A percentile compares a stretch with the other conserved stretches of the same genome.
Evolutionary conservation across 2,113 vertebrate species (phyloP).

Genomic region (Parotia lawesii): DNA sequence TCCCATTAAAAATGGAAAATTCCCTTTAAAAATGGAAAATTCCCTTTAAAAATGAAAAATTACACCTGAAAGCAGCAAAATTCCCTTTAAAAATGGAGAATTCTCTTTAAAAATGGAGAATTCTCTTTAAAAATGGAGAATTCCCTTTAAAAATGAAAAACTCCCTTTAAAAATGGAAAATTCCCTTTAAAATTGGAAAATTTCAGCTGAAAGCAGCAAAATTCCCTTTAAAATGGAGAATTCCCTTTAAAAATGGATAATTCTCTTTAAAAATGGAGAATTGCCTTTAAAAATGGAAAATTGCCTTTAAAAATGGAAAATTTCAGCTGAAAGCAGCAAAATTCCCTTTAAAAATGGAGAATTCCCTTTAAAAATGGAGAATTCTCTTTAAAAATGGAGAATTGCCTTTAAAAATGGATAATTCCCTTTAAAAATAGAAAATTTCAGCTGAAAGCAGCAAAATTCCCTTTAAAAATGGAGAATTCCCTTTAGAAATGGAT

Average conservation of each 20-base stretch:
- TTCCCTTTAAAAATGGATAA: not conserved
- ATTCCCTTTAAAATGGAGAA: not conserved
- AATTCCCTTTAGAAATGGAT: not conserved
- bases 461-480: too few relatives aligned
- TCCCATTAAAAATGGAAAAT: not conserved
- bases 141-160: not conserved
- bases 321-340: too few relatives aligned
- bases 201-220: too few relatives aligned
- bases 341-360: not conserved
- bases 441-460: too few relatives aligned
- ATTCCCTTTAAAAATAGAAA: not conserved
- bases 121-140: not conserved
- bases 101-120: not conserved
- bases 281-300: not conserved
- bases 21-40: not conserved
- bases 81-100: not conserved
- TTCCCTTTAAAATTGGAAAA: not conserved
- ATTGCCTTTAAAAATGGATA: not conserved
- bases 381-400: not conserved
- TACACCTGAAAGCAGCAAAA: too few relatives aligned
- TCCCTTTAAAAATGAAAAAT: not conserved
- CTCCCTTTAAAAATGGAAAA: not conserved
- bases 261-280: not conserved
- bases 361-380: not conserved
- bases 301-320: not conserved